Evolutionary conservation across 2,797 vertebrate genomes (phyloP), one percentile per base, ranked within the genome.

Genomic region (Sebastes matsubarae): DNA sequence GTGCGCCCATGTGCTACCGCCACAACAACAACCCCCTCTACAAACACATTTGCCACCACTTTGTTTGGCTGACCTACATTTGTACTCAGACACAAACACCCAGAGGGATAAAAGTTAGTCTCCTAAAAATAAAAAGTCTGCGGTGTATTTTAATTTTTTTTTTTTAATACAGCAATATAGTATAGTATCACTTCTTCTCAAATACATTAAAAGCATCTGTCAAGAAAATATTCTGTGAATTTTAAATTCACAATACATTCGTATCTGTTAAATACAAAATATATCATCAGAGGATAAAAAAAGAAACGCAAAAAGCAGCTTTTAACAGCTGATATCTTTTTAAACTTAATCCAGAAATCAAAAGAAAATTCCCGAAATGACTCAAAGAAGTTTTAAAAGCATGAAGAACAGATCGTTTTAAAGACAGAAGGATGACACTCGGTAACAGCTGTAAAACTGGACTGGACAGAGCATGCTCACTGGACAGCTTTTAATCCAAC

Each of bases 181-280:
- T 84, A 77, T 76, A 81, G 60, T 68, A 87, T 79, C 79, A 83
- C 79, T 80, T 81, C 42, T 76, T 87, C 70, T 84, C 52, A 74
- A 81, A 85, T 69, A 93, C 90, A 81, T 86, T 82, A 92, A 92
- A 93, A 92, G 89, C 83, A 89, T 94, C 86, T 82, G 74, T 93
- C 92, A 90, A 79, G 92, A 94, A 94, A 95, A 95, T 93, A 93
- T 82, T 74, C 81, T 77, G 89, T 86, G 84, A 89, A 83, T 84
- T 61, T 79, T 5, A 75, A 68, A 68, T 85, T 86, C 88, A 92
- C 87, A 70, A 77, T 92, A 93, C 92, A 95, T 93, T 92, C 89
- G 89, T 72, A 86, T 75, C n/a, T 76, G 83, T 93, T 92, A 91
- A 90, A 93, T 94, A 95, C 60, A 94, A 92, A 92, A 89, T 74